phyloP scores from a whole-genome alignment of 2,797 vertebrate genomes.

The Lindbergichthys nudifrons region DNA sequence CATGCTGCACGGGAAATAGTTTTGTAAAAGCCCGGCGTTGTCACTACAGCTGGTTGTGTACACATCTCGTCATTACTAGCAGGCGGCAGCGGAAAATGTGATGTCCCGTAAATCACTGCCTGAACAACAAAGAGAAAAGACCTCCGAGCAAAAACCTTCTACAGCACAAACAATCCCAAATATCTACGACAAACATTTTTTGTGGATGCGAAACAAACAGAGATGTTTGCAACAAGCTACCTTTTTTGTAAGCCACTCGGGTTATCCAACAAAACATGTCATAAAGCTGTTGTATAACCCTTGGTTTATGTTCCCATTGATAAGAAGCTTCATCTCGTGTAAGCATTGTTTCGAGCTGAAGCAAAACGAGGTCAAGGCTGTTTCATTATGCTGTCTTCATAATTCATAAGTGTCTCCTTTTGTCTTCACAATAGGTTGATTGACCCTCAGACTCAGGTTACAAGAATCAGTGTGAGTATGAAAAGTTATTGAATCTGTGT shows the following conservation, averaged over 20 bases:
- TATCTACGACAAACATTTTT: neutral
- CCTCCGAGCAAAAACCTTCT: neutral
- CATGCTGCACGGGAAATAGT: no score
- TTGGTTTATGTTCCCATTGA: neutral
- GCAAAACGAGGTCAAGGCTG: no score
- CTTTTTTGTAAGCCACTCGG: no score
- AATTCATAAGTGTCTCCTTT: neutral
- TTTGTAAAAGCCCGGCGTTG: neutral
- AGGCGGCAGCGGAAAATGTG: neutral
- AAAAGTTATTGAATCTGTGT: neutral
- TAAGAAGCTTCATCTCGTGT: neutral
- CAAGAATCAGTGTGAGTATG: conserved; percentile 92
- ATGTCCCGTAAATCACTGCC: neutral
- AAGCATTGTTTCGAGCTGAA: neutral
- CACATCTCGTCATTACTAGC: neutral
- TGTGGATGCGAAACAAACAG: neutral
- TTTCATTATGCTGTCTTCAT: neutral
- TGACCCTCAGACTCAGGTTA: conserved; percentile 98
- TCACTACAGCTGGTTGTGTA: no score
- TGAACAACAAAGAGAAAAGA: neutral
- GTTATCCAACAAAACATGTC: neutral
- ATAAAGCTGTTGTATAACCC: neutral
- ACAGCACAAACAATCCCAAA: neutral
- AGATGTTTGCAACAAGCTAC: neutral
- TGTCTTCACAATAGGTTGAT: conserved; percentile 88